Evolutionary conservation across 2,888 invertebrate genomes (phyloP).

Genomic region (Lordiphosa andalusiaca): DNA sequence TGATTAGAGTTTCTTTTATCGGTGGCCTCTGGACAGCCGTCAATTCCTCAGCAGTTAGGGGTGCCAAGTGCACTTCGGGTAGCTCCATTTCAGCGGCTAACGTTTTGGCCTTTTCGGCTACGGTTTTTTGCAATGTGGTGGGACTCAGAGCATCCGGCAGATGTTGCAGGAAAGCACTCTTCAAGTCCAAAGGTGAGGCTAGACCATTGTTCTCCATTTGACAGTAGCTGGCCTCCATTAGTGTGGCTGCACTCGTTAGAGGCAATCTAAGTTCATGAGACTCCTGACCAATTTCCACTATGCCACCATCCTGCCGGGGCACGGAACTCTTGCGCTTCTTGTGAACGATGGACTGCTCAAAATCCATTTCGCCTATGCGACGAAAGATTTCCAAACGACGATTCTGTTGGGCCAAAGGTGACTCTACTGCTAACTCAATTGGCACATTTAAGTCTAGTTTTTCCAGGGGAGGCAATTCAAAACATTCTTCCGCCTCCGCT

Average conservation of each 20-base stretch:
- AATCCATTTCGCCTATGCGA: constrained; percentile 87
- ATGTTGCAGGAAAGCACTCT: constrained; percentile 67
- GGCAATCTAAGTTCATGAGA: constrained; percentile 41
- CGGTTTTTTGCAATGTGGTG: constrained; percentile 85
- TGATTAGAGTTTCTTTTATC: constrained; percentile 35
- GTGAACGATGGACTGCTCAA: constrained; percentile 86
- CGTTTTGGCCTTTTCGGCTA: constrained; percentile 88
- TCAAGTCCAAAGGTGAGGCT: constrained; percentile 58
- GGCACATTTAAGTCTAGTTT: constrained; percentile 81
- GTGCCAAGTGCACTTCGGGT: constrained; percentile 68
- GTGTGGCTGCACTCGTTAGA: constrained; percentile 77
- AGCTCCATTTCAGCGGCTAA: constrained; percentile 72
- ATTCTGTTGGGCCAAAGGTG: constrained; percentile 76
- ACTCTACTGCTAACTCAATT: constrained; percentile 77
- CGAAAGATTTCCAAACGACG: constrained; percentile 85
- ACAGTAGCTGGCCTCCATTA: constrained; percentile 81
- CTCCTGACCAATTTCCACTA: constrained; percentile 79
- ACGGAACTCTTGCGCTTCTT: constrained; percentile 81
- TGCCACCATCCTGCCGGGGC: constrained; percentile 58
- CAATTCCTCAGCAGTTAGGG: constrained; percentile 64
- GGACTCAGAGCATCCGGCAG: constrained; percentile 83
- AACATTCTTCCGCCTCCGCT: constrained; percentile 85
- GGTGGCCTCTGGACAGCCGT: constrained; percentile 32
- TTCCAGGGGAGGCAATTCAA: constrained; percentile 85
- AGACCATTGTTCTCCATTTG: constrained; percentile 57